These are phyloP conservation scores for Rhabdomys pumilio DNA, from an alignment of 2,797 vertebrate genomes.

Conservation along the genomic window DNA sequence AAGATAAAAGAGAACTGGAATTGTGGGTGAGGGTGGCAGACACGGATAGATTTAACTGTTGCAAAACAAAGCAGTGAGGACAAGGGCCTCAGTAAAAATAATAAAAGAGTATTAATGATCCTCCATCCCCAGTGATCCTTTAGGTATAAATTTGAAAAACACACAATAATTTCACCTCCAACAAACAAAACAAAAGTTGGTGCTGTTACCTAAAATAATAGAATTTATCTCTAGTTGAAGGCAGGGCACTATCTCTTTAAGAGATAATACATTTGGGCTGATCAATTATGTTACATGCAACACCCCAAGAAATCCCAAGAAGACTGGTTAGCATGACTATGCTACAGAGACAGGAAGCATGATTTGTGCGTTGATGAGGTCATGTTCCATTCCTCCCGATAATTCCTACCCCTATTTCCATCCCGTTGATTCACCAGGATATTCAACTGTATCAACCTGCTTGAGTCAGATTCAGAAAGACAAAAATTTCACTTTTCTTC, in stretches of 20 bases:
- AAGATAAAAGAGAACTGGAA: neutral
- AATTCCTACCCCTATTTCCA: neutral
- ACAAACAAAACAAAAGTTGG: neutral
- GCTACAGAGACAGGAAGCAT: neutral
- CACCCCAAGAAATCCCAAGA: neutral
- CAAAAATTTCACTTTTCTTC: neutral
- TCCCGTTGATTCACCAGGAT: neutral
- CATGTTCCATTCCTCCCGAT: neutral
- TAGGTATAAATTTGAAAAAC: neutral
- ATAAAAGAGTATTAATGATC: neutral
- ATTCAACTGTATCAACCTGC: neutral
- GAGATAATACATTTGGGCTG: neutral
- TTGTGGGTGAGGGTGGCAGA: neutral
- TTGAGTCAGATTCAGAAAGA: neutral
- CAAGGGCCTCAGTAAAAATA: neutral
- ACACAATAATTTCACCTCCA: neutral
- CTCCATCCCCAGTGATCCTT: neutral
- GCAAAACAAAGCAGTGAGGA: neutral
- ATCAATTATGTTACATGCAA: neutral
- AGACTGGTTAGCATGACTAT: neutral
- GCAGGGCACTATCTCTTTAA: neutral
- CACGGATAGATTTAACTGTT: neutral
- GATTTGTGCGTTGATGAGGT: neutral
- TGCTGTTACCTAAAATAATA: neutral
- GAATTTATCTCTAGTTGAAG: neutral